Base-by-base conservation (phyloP, 1,140 invertebrate species). In the Formica selysi region DNA sequence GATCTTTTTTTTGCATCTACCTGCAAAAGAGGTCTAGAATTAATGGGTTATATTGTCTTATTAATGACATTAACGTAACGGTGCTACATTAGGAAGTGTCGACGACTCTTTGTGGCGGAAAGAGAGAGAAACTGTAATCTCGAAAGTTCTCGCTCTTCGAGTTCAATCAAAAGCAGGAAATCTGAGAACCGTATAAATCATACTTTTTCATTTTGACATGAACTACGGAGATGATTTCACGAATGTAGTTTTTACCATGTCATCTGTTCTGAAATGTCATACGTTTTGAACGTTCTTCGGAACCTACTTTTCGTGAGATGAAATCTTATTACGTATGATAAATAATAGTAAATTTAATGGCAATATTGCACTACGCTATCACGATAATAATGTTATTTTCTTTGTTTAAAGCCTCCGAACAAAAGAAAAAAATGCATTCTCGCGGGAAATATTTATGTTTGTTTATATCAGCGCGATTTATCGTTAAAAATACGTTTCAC, bases 11-110 rank as follows among this genome's bases (percentile, higher is more conserved):
- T 80, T 36, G 36, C 65, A 54, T 70, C n/a, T 29, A 36, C 11
- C 41, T 32, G 76, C 11, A 44, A 44, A 44, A 11, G 13, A 48
- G 8, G 16, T 57, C 32, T 71, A 71, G 26, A 71, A 13, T 26
- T 36, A 16, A 26, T 67, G 26, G 16, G 11, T 29, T 59, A 36
- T 26, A 48, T 48, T 59, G 36, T 29, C 38, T 81, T 71, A 61
- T 81, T 81, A 81, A 71, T 59, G 79, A 73, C 16, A 38, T 71
- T 59, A 29, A 11, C 10, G 51, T 81, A 81, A 81, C 67, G 51
- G 79, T 59, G 51, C 48, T 57, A 44, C 36, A 41, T 81, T 81
- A 81, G 26, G 51, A 54, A 81, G 51, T 67, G 59, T 79, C 44
- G 76, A 68, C 62, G 61, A 7, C 29, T 51, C 44, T 41, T 62